Base-by-base conservation (phyloP, 2,113 vertebrate genomes). In the Poecile atricapillus region DNA sequence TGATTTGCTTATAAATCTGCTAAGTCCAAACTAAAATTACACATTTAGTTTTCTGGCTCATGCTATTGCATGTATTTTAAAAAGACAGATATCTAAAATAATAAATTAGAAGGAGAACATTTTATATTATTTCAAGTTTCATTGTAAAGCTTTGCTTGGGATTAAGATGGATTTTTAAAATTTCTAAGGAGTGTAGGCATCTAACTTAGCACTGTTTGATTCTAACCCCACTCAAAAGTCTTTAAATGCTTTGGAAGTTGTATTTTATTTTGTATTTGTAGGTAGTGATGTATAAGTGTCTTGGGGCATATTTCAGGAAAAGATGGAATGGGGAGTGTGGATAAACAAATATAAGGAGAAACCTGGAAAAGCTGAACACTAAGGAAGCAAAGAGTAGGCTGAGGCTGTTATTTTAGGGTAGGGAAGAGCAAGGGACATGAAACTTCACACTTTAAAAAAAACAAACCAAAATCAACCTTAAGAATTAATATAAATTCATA, bases 391-490 rank as follows among this genome's bases (percentile, higher is more conserved):
- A 21, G 10, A 59, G 3, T 3, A 28, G 37, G 9, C 43, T 67
- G 64, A 47, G 37, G 37, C 12, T 56, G 6, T 71, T 62, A 58
- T 31, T 68, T 85, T 52, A 43, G 37, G 2, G 25, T 18, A 30
- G 30, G 16, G 28, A 76, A 67, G 58, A 56, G 28, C 2, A 41
- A 65, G 25, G 22, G 35, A 50, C 6, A 22, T 16, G 6, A 50
- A 77, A 62, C 7, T 46, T 50, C 4, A 17, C 33, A 35, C 52
- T 89, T 65, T 0, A 18, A 43, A 41, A 71, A 39, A 37, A 24
- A 3, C 14, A 9, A 3, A 7, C 0, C 16, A 41, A 65, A 70
- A 15, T 10, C 10, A 52, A 24, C 28, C 19, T 0, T 35, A 56
- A 56, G 30, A 79, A 56, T 31, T 0, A 14, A 22, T 27, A 43